Conservation (phyloP, 2,113 vertebrate species). For the Nothobranchius furzeri region DNA sequence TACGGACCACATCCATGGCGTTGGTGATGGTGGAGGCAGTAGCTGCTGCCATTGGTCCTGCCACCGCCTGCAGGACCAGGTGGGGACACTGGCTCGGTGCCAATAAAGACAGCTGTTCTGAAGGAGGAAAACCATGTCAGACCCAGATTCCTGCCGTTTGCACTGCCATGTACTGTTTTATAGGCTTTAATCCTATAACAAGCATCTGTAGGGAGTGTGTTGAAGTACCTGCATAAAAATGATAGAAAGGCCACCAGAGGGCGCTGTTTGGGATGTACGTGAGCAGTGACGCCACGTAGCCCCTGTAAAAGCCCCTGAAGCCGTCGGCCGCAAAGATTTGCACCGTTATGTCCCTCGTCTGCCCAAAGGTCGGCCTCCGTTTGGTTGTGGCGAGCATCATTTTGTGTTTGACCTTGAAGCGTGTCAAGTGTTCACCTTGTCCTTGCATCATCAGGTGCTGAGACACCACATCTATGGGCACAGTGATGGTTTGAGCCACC, state of each 20-base stretch:
- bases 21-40: slow-evolving; percentile 96
- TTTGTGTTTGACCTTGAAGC: slow-evolving; percentile 82
- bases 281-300: slow-evolving; percentile 92
- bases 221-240: slow-evolving; percentile 92
- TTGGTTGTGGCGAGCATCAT: slow-evolving; percentile 58
- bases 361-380: slow-evolving; percentile 82
- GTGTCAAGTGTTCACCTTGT: slow-evolving; percentile 86
- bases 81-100: slow-evolving; percentile 92
- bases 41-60: slow-evolving; percentile 91
- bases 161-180: background rate
- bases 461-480: slow-evolving; percentile 93
- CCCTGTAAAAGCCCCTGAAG: slow-evolving; percentile 91
- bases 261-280: slow-evolving; percentile 99
- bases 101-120: slow-evolving; percentile 89
- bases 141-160: background rate
- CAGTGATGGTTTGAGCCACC: slow-evolving; percentile 96
- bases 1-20: slow-evolving; percentile 96
- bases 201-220: background rate
- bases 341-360: slow-evolving; percentile 87
- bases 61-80: slow-evolving; percentile 91
- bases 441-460: slow-evolving; percentile 98
- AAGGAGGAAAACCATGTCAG: slow-evolving; percentile 35
- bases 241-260: slow-evolving; percentile 98
- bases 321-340: slow-evolving; percentile 92
- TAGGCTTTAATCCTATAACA: no score